These are phyloP conservation scores for Leptinotarsa peninsularis DNA, from an alignment of 2,888 invertebrate genomes.

Conservation along the genomic window DNA sequence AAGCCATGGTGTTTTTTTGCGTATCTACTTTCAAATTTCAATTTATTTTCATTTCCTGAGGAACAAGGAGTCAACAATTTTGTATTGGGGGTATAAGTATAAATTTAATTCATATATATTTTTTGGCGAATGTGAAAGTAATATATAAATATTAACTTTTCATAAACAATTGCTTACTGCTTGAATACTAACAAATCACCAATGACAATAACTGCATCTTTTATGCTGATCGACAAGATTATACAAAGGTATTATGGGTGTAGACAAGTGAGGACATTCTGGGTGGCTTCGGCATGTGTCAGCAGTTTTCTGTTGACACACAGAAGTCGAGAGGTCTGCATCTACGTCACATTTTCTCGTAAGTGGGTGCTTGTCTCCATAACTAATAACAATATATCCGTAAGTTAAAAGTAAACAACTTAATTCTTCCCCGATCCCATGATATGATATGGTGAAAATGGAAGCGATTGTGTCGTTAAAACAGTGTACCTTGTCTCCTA, in stretches of 20 bases:
- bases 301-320: slow-evolving; percentile 52
- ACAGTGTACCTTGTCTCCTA: not conserved
- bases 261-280: slow-evolving; percentile 26
- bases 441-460: slow-evolving; percentile 15
- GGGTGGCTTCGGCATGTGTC: slow-evolving; percentile 54
- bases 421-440: not conserved
- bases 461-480: not conserved
- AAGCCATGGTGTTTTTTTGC: too few species aligned
- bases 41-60: too few species aligned
- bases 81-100: too few species aligned
- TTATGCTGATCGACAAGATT: too few species aligned
- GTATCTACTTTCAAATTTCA: too few species aligned
- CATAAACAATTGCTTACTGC: not conserved
- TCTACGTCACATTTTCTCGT: slow-evolving; percentile 30
- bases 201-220: not conserved
- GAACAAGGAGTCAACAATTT: too few species aligned
- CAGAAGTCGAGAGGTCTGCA: slow-evolving; percentile 48
- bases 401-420: slow-evolving; percentile 13
- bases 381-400: slow-evolving; percentile 7
- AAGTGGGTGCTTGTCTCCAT: slow-evolving; percentile 17
- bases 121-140: too few species aligned
- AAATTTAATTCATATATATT: too few species aligned
- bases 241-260: not conserved
- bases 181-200: not conserved
- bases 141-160: too few species aligned